Conservation (phyloP, 2,113 vertebrate species). For the Hippocampus abdominalis region DNA sequence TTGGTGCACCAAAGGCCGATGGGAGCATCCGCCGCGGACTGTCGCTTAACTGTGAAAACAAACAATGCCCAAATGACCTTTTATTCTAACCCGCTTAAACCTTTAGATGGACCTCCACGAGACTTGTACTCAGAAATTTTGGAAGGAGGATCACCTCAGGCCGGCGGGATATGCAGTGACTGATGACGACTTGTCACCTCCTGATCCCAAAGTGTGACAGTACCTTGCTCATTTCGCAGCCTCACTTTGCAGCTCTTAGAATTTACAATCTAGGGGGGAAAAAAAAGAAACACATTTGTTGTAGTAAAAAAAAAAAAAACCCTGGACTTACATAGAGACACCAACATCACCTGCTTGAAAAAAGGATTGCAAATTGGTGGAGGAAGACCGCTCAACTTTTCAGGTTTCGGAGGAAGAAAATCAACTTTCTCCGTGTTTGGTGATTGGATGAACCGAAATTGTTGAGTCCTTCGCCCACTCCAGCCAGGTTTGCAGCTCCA, state of each 20-base stretch:
- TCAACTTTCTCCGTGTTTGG: slow-evolving; percentile 1
- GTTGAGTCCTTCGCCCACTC: slow-evolving; percentile 19
- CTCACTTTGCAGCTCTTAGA: slow-evolving; percentile 42
- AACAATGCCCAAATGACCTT: slow-evolving; percentile 12
- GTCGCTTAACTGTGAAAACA: slow-evolving; percentile 33
- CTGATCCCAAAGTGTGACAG: slow-evolving; percentile 55
- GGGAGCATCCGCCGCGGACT: slow-evolving; percentile 40
- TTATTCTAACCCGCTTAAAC: not conserved
- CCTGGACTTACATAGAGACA: slow-evolving; percentile 1
- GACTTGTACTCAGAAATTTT: slow-evolving; percentile 35
- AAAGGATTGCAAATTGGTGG: slow-evolving; percentile 32
- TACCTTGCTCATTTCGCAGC: slow-evolving; percentile 36
- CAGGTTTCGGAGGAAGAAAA: slow-evolving; percentile 9
- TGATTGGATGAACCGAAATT: slow-evolving; percentile 6
- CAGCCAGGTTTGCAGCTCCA: slow-evolving; percentile 63
- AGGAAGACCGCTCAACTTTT: slow-evolving; percentile 5
- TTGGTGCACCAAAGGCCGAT: slow-evolving; percentile 50
- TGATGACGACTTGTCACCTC: slow-evolving; percentile 34
- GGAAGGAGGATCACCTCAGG: slow-evolving; percentile 23
- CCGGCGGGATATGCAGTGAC: slow-evolving; percentile 35
- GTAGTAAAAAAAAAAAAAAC: not conserved
- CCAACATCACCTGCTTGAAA: slow-evolving; percentile 35
- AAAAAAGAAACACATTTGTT: slow-evolving; percentile 19
- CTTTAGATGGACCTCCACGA: slow-evolving; percentile 24
- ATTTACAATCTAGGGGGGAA: slow-evolving; percentile 16